A percentile compares a stretch with the other conserved stretches of the same genome.
These are phyloP conservation scores for Conops quadrifasciatus DNA, from an alignment of 2,888 invertebrate genomes.

Conservation along the genomic window DNA sequence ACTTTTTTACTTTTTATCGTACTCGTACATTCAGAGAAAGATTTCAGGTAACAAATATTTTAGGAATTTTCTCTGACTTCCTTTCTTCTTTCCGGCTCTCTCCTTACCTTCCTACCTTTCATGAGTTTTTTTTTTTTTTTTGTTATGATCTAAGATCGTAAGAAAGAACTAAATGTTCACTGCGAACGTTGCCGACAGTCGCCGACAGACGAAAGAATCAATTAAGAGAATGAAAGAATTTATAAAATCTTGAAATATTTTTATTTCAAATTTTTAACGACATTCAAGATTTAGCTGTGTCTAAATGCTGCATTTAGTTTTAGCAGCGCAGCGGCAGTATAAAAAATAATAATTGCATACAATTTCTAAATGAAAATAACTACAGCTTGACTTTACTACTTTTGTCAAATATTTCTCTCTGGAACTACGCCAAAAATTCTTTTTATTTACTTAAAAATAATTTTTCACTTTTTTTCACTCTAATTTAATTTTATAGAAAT, in stretches of 20 bases:
- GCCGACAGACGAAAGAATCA: neutral
- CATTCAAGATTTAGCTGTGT: neutral
- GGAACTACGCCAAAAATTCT: neutral
- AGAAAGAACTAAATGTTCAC: too few relatives aligned
- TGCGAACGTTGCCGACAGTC: too few relatives aligned
- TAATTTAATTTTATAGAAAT: neutral
- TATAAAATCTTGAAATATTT: neutral
- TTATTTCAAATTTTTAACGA: neutral
- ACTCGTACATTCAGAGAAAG: too few relatives aligned
- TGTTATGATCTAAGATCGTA: too few relatives aligned
- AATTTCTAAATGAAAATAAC: too few relatives aligned
- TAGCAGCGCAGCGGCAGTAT: neutral
- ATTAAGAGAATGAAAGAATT: constrained; percentile 11
- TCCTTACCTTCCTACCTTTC: too few relatives aligned
- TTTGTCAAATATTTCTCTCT: neutral
- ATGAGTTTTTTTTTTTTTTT: too few relatives aligned
- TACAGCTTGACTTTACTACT: neutral
- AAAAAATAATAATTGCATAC: too few relatives aligned
- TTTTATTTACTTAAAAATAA: neutral
- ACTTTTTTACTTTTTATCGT: too few relatives aligned
- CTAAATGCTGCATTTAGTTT: neutral
- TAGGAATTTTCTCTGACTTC: too few relatives aligned
- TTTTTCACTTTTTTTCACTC: neutral
- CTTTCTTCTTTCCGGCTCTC: too few relatives aligned
- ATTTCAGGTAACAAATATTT: too few relatives aligned